Base-by-base conservation (phyloP, 1,140 invertebrate species). In the Drosophila santomea region DNA sequence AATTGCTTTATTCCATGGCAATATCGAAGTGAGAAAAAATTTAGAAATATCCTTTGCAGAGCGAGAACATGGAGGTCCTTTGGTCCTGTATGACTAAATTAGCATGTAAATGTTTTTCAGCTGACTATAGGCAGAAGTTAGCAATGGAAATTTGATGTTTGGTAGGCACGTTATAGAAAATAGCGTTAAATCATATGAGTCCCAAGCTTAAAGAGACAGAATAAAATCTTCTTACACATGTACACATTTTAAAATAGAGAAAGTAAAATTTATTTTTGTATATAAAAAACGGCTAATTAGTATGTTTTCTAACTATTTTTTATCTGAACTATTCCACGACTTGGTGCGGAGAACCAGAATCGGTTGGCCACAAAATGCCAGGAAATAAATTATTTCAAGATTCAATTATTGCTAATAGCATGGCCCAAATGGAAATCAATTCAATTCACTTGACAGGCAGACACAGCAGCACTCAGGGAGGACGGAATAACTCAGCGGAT, bases 381-480 rank as follows among this genome's bases (percentile, higher is more conserved):
- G 76, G 73, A 80, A 80, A 81, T 81, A 81, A 81, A 81, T 81
- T 81, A 81, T 81, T 81, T 81, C 78, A 81, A 80, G 77, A 81
- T 80, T 81, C 78, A 81, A 81, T 81, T 81, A 81, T 78, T 80
- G 76, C 77, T 81, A 81, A 81, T 80, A 80, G 79, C 73, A 81
- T 80, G 76, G 67, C 72, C 79, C 79, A 80, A 73, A 80, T 81
- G 78, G 71, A 76, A 80, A 81, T 81, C 77, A 81, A 81, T 81
- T 80, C 78, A 76, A 81, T 81, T 80, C 78, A 81, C 66, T 72
- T 73, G 79, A 80, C 75, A 73, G 61, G 52, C 66, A 66, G 61
- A 54, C 63, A 56, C 56, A 35, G 41, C 61, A 66, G 55, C 36
- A 50, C 25, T 43, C 45, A 50, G 56, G n/a, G 45, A 72, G 14